Evolutionary conservation across 37 sponge, comb jelly and placozoan genomes (phyloP), one percentile per base, ranked within the genome.

Genomic region (Agelas oroides): DNA sequence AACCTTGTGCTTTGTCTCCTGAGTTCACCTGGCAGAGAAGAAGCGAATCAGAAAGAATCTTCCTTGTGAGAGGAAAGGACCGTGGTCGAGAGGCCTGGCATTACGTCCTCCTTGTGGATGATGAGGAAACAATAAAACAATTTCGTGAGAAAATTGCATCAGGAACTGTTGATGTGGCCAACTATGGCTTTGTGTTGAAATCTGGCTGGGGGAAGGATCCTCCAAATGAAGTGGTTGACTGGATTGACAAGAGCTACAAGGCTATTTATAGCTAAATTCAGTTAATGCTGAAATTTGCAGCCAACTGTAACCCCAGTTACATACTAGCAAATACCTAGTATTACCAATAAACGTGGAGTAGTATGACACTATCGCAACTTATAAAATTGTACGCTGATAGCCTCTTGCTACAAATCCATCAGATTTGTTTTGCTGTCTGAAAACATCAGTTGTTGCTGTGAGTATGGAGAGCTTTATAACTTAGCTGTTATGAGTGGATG

Each of bases 121-220:
- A 59, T 30, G 61, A 80, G 13, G 67, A 79, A 23, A 70, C 12
- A 32, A 65, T 70, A 37, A 65, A 78, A 19, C 56, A 30, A 36
- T 85, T 80, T 70, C 60, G 75, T 20, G 60, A 56, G 18, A 27
- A 62, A 27, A 35, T 79, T 16, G 32, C 30, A 15, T 27, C 24
- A 59, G 88, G 73, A 21, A 76, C 1, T 2, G 46, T 90, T 33
- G 81, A 94, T 75, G 71, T 94, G 24, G 71, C 75, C 38, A 67
- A 87, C 35, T 94, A 83, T 87, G 95, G 95, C 23, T 34, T 67
- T n/a, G 54, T 94, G 0, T 52, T 94, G 68, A 70, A 65, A 33
- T 87, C 84, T 61, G 95, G 95, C 19, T 94, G 88, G 88, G 95
- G 95, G 15, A 36, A 83, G 67, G 89, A 87, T 28, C 95, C 95